Evolutionary conservation across 2,888 invertebrate species (phyloP).

Genomic region (Antheraea assamensis): DNA sequence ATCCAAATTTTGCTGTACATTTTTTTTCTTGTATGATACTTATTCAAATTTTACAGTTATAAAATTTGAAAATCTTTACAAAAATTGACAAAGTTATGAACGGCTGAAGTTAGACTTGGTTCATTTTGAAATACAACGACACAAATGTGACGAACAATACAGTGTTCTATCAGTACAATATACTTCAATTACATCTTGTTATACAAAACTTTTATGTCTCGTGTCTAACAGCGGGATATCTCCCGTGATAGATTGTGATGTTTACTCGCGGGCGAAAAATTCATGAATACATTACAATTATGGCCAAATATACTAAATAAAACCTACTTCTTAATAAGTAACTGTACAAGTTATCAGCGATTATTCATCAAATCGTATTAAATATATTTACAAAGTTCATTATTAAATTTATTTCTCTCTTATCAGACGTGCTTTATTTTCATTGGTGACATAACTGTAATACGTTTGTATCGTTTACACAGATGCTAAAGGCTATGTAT

Average conservation of each 20-base stretch:
- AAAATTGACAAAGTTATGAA: no score
- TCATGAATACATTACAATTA: slow-evolving; percentile 63
- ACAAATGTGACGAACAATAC: no score
- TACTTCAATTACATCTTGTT: not conserved
- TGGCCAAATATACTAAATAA: slow-evolving; percentile 67
- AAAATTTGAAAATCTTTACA: no score
- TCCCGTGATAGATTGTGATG: slow-evolving; percentile 57
- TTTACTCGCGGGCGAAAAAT: slow-evolving; percentile 46
- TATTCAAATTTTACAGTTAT: no score
- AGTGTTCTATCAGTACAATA: not conserved
- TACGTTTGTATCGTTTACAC: not conserved
- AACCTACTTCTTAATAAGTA: slow-evolving; percentile 53
- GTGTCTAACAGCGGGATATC: not conserved
- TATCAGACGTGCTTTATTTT: slow-evolving; percentile 31
- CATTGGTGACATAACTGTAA: slow-evolving; percentile 7
- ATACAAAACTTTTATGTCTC: not conserved
- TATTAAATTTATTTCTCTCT: slow-evolving; percentile 41
- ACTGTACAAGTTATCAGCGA: slow-evolving; percentile 69
- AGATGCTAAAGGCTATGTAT: not conserved
- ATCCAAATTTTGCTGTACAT: no score
- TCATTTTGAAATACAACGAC: no score
- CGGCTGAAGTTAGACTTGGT: no score
- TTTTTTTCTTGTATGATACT: no score
- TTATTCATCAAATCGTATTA: slow-evolving; percentile 57
- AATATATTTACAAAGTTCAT: slow-evolving; percentile 69